Evolutionary conservation across 2,888 invertebrate species (phyloP).

Genomic region (Formica aserva): DNA sequence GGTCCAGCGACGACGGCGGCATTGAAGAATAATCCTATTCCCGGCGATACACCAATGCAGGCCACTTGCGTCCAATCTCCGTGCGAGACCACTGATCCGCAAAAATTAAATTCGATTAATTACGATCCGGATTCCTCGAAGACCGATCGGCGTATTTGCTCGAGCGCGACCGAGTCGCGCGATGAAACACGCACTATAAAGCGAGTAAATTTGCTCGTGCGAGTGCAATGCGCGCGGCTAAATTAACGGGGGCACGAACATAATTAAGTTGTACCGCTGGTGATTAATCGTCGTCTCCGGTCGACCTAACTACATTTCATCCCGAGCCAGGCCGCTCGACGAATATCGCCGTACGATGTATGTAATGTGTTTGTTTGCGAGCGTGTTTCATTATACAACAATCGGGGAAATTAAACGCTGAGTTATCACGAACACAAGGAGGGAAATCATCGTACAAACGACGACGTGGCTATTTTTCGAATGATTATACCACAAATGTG

Average conservation of each 20-base stretch:
- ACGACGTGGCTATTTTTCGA: slow-evolving; percentile 28
- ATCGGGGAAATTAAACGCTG: slow-evolving; percentile 48
- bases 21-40: slow-evolving; percentile 52
- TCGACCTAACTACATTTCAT: slow-evolving; percentile 61
- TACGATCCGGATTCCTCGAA: slow-evolving; percentile 29
- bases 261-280: slow-evolving; percentile 78
- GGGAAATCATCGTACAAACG: neutral
- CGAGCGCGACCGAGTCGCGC: slow-evolving; percentile 34
- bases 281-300: slow-evolving; percentile 77
- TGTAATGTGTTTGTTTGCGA: slow-evolving; percentile 12
- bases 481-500: slow-evolving; percentile 24
- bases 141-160: neutral
- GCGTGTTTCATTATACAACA: slow-evolving; percentile 29
- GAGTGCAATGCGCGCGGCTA: slow-evolving; percentile 48
- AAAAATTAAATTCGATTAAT: slow-evolving; percentile 62
- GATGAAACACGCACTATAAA: no score
- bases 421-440: slow-evolving; percentile 13
- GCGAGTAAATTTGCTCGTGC: slow-evolving; percentile 17
- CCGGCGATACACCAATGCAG: neutral
- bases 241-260: slow-evolving; percentile 58
- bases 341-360: slow-evolving; percentile 43
- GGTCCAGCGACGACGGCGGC: slow-evolving; percentile 14
- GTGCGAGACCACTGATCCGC: neutral
- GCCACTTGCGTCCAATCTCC: neutral
- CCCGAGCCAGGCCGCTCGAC: slow-evolving; percentile 47